A percentile compares a stretch with the other conserved stretches of the same genome.
These are phyloP conservation scores for Danio jaintianensis DNA, from an alignment of 2,797 vertebrate species.

Conservation along the genomic window DNA sequence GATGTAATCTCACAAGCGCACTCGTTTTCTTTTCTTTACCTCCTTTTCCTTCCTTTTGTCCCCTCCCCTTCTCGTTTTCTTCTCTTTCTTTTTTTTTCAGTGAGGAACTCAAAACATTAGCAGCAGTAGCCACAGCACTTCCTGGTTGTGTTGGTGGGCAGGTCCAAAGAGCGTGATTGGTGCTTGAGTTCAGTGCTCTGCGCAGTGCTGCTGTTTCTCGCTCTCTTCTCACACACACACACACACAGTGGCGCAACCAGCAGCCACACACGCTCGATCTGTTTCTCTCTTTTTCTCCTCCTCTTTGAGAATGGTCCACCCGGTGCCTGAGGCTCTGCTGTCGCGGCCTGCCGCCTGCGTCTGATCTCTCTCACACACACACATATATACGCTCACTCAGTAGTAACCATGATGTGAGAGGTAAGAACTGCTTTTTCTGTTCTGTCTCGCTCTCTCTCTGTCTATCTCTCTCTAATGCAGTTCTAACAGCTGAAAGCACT, in stretches of 20 bases:
- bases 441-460: constrained; percentile 39
- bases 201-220: constrained; percentile 64
- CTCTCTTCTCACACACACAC: constrained; percentile 58
- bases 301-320: constrained; percentile 83
- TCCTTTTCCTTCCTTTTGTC: constrained; percentile 49
- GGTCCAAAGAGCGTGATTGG: constrained; percentile 60
- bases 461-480: constrained; percentile 68
- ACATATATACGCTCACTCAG: constrained; percentile 53
- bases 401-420: constrained; percentile 81
- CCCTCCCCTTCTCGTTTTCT: constrained; percentile 47
- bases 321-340: constrained; percentile 84
- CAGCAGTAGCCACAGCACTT: constrained; percentile 73
- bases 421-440: constrained; percentile 76
- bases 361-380: constrained; percentile 75
- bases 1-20: constrained; percentile 46
- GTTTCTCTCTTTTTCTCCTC: constrained; percentile 61
- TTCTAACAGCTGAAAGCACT: constrained; percentile 64
- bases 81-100: constrained; percentile 37
- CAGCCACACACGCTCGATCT: constrained; percentile 65
- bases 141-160: constrained; percentile 77
- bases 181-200: constrained; percentile 49
- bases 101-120: constrained; percentile 63
- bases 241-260: constrained; percentile 51
- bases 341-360: constrained; percentile 74
- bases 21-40: constrained; percentile 45